Base-by-base conservation (phyloP, 2,888 invertebrate genomes). In the Pammene aurita region DNA sequence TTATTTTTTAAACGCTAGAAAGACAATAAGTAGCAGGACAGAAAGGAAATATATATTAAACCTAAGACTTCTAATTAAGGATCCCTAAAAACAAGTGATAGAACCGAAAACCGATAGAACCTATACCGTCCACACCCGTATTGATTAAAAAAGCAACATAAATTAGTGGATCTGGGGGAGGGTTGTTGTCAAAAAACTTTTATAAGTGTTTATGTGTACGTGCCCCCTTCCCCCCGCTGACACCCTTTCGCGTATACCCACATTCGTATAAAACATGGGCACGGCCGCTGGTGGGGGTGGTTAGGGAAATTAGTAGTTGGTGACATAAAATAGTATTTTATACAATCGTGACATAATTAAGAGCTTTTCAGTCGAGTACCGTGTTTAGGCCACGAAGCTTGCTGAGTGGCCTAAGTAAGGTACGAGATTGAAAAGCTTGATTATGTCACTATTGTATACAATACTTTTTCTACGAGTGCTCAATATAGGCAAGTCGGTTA, bases 91-190 rank as follows among this genome's bases (percentile, higher is more conserved):
- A 63, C 54, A 63, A 55, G 18, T 48, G 42, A 62, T 48, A 64
- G 62, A 67, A 26, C 62, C 72, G 71, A 74, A 80, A 77, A 70
- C 77, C 87, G 83, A 88, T 88, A 79, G 80, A 84, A 85, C 84
- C 85, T 86, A 86, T 86, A 87, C 78, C 78, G 78, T 75, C 77
- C 77, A 76, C 80, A 79, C 81, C 80, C 79, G 89, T 92, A 92
- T 92, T 92, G 92, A 92, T 92, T 92, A 92, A 92, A 92, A 92
- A 92, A 92, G 90, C 90, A 90, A 92, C 92, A 92, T 92, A 92
- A 92, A 92, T 92, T 92, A 92, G 91, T 91, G 90, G 90, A 90
- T 91, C 89, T 88, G 84, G 82, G 78, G 80, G 83, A 83, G 78
- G 84, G 88, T 82, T 90, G 92, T 92, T 92, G 92, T 92, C 92